A percentile compares a stretch with the other conserved stretches of the same genome.
Evolutionary conservation across 1,140 invertebrate genomes (phyloP).

Genomic region (Venustaconcha ellipsiformis): DNA sequence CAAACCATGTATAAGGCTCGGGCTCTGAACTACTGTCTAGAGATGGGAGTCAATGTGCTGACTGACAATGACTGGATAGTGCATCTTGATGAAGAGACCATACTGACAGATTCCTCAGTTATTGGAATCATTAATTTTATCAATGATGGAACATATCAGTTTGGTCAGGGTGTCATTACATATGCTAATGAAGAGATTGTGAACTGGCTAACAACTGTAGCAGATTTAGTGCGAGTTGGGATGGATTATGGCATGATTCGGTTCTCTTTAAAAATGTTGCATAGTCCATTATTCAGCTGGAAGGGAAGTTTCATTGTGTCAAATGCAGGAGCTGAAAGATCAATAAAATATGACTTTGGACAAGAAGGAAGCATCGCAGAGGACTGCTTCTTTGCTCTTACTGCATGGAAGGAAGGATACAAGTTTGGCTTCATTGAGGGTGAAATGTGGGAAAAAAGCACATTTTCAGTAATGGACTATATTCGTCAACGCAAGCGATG

Average conservation of each 20-base stretch:
- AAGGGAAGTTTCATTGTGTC: slow-evolving; percentile 77
- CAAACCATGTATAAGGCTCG: slow-evolving; percentile 96
- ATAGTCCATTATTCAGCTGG: slow-evolving; percentile 97
- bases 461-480: slow-evolving; percentile 95
- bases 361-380: slow-evolving; percentile 96
- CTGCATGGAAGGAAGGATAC: slow-evolving; percentile 76
- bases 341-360: slow-evolving; percentile 95
- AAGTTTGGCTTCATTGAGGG: slow-evolving; percentile 70
- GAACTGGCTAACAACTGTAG: slow-evolving; percentile 97
- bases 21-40: slow-evolving; percentile 95
- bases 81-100: slow-evolving; percentile 97
- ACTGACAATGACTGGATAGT: slow-evolving; percentile 96
- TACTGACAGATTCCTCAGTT: slow-evolving; percentile 91
- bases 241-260: slow-evolving; percentile 94
- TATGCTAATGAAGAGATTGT: slow-evolving; percentile 97
- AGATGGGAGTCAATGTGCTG: slow-evolving; percentile 87
- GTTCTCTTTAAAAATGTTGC: slow-evolving; percentile 92
- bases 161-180: slow-evolving; percentile 98
- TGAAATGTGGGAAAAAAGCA: slow-evolving; percentile 98
- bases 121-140: slow-evolving; percentile 96
- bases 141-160: slow-evolving; percentile 90
- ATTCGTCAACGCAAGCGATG: slow-evolving; percentile 96
- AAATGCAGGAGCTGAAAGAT: slow-evolving; percentile 87
- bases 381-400: slow-evolving; percentile 97
- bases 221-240: slow-evolving; percentile 93